These are phyloP conservation scores for Batillaria attramentaria DNA, from an alignment of 1,140 invertebrate genomes.

Conservation along the genomic window DNA sequence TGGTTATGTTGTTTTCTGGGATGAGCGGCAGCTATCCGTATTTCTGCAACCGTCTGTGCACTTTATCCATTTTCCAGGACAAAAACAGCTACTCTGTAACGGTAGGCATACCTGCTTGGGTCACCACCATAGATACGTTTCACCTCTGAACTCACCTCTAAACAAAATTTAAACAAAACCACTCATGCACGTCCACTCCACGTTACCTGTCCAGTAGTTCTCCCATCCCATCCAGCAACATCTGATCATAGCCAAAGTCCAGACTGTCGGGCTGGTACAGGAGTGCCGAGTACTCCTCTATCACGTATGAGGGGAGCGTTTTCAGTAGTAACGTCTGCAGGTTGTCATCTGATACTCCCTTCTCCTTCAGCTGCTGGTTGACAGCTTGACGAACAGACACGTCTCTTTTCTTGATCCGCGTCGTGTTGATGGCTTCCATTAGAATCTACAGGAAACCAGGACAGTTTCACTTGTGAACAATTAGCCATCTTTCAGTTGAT, in stretches of 20 bases:
- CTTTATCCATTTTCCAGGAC: too few relatives aligned
- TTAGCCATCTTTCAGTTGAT: too few relatives aligned
- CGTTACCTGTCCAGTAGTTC: slow-evolving; percentile 56
- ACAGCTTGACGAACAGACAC: slow-evolving; percentile 14
- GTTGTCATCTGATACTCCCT: not conserved
- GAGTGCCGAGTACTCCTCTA: slow-evolving; percentile 42
- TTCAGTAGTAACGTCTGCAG: slow-evolving; percentile 11
- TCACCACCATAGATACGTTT: too few relatives aligned
- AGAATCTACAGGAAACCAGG: slow-evolving; percentile 11
- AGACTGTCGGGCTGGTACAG: slow-evolving; percentile 44
- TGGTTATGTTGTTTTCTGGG: too few relatives aligned
- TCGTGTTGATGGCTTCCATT: slow-evolving; percentile 4
- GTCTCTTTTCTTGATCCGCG: not conserved
- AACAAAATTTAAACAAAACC: too few relatives aligned
- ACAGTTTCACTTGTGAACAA: not conserved
- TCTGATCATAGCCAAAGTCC: slow-evolving; percentile 51
- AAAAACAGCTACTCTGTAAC: too few relatives aligned
- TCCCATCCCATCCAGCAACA: slow-evolving; percentile 58
- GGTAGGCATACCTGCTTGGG: too few relatives aligned
- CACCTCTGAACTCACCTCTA: too few relatives aligned
- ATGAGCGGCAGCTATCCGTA: too few relatives aligned
- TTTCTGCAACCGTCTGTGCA: too few relatives aligned
- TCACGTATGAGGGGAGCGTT: slow-evolving; percentile 37
- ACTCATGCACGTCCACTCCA: too few relatives aligned
- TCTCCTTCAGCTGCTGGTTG: slow-evolving; percentile 4